Percentiles rank a stretch among this genome's conserved stretches.
These are phyloP conservation scores for Sanderia malayensis DNA, from an alignment of 30 jellyfish, hydroid and myxozoan genomes.

Conservation along the genomic window DNA sequence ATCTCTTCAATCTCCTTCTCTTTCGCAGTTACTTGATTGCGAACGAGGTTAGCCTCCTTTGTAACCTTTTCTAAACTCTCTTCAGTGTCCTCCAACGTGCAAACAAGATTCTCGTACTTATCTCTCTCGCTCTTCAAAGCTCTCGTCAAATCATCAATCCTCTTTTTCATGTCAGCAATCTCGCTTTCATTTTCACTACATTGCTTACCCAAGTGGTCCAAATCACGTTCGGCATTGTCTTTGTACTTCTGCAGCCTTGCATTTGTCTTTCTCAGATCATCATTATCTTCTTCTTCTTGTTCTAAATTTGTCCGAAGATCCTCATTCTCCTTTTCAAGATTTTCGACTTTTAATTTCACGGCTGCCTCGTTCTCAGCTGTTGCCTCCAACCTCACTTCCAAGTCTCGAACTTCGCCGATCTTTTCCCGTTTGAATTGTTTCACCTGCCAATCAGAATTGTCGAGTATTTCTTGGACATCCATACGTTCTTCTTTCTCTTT, in stretches of 20 bases:
- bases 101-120: slow-evolving; percentile 50
- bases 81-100: slow-evolving; percentile 80
- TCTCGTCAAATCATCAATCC: slow-evolving; percentile 60
- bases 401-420: slow-evolving; percentile 47
- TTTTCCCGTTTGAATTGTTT: slow-evolving; percentile 69
- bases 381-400: slow-evolving; percentile 61
- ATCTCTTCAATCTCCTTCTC: slow-evolving; percentile 66
- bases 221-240: slow-evolving; percentile 56
- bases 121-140: slow-evolving; percentile 50
- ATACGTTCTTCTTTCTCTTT: slow-evolving; percentile 89
- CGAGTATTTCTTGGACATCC: slow-evolving; percentile 87
- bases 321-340: slow-evolving; percentile 39
- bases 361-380: slow-evolving; percentile 53
- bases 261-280: slow-evolving; percentile 35
- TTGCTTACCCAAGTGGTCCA: slow-evolving; percentile 44
- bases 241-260: slow-evolving; percentile 60
- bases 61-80: slow-evolving; percentile 61
- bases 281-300: slow-evolving; percentile 90
- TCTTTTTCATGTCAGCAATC: slow-evolving; percentile 46
- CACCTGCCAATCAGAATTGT: slow-evolving; percentile 55
- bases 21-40: slow-evolving; percentile 30
- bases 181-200: slow-evolving; percentile 58
- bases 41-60: slow-evolving; percentile 53
- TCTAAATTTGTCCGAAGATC: slow-evolving; percentile 67
- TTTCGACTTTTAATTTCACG: slow-evolving; percentile 28